A percentile compares a stretch with the other conserved stretches of the same genome.
Conservation (phyloP, 2,888 invertebrate species). For the Dendrolimus pini region DNA sequence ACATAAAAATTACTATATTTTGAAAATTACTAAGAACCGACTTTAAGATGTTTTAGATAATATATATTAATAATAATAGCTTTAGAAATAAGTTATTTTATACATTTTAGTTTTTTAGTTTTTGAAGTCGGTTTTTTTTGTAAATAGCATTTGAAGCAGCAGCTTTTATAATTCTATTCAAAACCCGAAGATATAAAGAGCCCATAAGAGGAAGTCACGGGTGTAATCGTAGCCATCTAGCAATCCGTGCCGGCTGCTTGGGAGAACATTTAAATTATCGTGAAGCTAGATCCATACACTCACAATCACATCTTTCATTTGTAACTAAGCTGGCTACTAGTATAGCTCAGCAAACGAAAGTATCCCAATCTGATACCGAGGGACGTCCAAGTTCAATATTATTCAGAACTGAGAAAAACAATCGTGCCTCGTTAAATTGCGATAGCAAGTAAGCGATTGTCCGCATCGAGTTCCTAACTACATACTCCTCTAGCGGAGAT, state of each 20-base stretch:
- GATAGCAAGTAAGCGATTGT: conserved; percentile 62
- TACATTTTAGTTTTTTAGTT: no score
- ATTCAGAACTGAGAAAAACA: conserved; percentile 75
- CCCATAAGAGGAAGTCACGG: conserved; percentile 65
- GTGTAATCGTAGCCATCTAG: conserved; percentile 60
- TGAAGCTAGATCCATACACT: conserved; percentile 65
- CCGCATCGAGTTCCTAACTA: conserved; percentile 47
- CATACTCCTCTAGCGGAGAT: conserved; percentile 24
- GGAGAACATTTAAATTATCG: conserved; percentile 74
- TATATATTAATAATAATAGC: no score
- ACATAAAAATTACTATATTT: no score
- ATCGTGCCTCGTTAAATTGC: conserved; percentile 72
- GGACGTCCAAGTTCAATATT: conserved; percentile 69
- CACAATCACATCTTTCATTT: conserved; percentile 73
- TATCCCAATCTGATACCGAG: conserved; percentile 68
- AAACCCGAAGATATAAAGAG: conserved; percentile 52
- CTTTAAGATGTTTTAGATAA: no score
- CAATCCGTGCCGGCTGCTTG: conserved; percentile 43
- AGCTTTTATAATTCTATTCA: conserved; percentile 48
- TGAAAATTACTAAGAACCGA: no score
- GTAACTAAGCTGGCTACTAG: conserved; percentile 66
- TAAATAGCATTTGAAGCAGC: not conserved
- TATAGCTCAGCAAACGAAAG: conserved; percentile 58
- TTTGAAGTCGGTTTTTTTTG: no score
- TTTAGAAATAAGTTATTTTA: no score